phyloP scores from a whole-genome alignment of 2,888 invertebrate genomes.

The Tipula unca region DNA sequence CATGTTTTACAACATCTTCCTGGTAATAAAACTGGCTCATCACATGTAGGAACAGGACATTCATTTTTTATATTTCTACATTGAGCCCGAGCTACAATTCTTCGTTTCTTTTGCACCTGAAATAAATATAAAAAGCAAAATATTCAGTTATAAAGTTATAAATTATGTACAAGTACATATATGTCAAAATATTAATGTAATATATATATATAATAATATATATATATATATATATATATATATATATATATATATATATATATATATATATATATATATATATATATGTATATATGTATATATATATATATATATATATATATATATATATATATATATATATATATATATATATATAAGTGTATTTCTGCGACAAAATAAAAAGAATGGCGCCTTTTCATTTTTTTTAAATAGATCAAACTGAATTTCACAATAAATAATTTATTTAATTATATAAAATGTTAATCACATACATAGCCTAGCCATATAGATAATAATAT shows the following conservation, averaged over 20 bases:
- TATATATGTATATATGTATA: too few relatives aligned
- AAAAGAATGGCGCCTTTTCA: background rate
- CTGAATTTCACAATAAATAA: background rate
- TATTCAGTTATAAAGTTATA: too few relatives aligned
- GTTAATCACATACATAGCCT: background rate
- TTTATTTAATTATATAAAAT: background rate
- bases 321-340: too few relatives aligned
- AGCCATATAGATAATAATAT: background rate
- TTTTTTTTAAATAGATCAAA: background rate
- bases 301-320: too few relatives aligned
- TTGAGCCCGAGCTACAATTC: conserved; percentile 80
- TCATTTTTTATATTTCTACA: conserved; percentile 88
- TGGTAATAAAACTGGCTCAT: conserved; percentile 72
- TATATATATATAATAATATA: too few relatives aligned
- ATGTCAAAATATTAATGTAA: too few relatives aligned
- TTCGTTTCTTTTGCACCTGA: conserved; percentile 79
- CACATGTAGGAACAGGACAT: conserved; percentile 80
- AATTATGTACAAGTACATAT: too few relatives aligned
- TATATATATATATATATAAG: background rate
- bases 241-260: too few relatives aligned
- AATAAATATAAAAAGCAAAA: conserved; percentile 27
- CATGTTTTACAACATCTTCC: conserved; percentile 90
- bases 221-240: too few relatives aligned
- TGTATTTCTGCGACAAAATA: background rate
- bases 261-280: too few relatives aligned